Evolutionary conservation across 2,113 vertebrate genomes (phyloP).

Genomic region (Spermophilus dauricus): DNA sequence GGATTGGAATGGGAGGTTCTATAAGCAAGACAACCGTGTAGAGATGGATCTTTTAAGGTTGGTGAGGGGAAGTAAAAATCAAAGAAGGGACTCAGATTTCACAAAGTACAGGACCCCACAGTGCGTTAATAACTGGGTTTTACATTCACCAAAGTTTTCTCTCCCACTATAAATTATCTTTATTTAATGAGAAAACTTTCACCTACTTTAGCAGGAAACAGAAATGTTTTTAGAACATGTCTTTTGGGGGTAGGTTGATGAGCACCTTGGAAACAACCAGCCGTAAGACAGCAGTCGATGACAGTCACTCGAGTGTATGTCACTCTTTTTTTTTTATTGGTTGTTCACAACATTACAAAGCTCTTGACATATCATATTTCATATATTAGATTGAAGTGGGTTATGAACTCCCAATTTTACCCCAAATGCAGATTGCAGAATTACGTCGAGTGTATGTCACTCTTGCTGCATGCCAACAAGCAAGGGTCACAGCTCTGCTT

Average conservation of each 20-base stretch:
- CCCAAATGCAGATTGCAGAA: no score
- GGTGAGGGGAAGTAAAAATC: neutral
- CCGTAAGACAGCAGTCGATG: neutral
- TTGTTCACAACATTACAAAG: no score
- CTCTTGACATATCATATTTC: no score
- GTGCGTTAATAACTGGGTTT: neutral
- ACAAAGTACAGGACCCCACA: neutral
- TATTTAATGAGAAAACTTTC: conserved; percentile 22
- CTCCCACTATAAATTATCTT: neutral
- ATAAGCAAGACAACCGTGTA: neutral
- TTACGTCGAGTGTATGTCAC: neutral
- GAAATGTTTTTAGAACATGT: neutral
- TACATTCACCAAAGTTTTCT: neutral
- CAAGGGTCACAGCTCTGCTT: neutral
- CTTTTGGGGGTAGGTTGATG: neutral
- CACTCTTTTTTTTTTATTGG: neutral
- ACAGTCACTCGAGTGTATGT: neutral
- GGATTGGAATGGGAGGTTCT: neutral
- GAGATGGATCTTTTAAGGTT: neutral
- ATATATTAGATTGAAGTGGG: no score
- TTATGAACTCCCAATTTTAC: no score
- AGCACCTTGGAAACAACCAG: neutral
- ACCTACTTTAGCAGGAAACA: neutral
- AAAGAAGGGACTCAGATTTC: neutral
- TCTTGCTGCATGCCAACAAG: neutral